Evolutionary conservation across 2,888 invertebrate genomes (phyloP), one percentile per base, ranked within the genome.

Genomic region (Phyllotreta striolata): DNA sequence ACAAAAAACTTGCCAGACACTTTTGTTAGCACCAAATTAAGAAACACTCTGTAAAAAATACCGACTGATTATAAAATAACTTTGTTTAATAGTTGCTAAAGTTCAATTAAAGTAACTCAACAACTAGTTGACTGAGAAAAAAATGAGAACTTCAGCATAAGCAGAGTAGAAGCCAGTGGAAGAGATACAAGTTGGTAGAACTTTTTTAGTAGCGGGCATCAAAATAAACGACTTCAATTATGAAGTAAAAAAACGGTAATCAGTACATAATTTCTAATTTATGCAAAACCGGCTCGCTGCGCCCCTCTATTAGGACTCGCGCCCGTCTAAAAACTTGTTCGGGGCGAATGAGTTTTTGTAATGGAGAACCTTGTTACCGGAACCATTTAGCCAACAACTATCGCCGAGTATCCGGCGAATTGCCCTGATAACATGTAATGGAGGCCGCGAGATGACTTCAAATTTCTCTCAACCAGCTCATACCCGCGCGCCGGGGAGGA

Each of bases 381-480:
- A 75, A 74, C 75, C 75, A 76, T 77, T 76, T 73, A 72, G 73
- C 71, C 74, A 77, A 77, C 77, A 77, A 77, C 77, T 76, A 77
- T 77, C 73, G 66, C 67, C 68, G 71, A 72, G 74, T 76, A 77
- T 77, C 75, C 75, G 71, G 70, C 68, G 72, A 79, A 79, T 79
- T 77, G 77, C 77, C 68, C 76, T 78, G 79, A 79, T 78, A 78
- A 79, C 79, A 76, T 73, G 76, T 76, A 79, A 78, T 76, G 77
- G 74, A 73, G 69, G 76, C 77, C 77, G 73, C 77, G 77, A 77
- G 78, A 77, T 76, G 78, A 75, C 73, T 79, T 72, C 72, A 76
- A 79, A 79, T 79, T 78, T 75, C 76, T 74, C 74, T 76, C 77
- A 77, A 77, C 77, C 76, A 73, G 74, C 77, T 77, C 74, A 75